Evolutionary conservation across 1,140 invertebrate species (phyloP), one percentile per base, ranked within the genome.

Genomic region (Heliconius melpomene): DNA sequence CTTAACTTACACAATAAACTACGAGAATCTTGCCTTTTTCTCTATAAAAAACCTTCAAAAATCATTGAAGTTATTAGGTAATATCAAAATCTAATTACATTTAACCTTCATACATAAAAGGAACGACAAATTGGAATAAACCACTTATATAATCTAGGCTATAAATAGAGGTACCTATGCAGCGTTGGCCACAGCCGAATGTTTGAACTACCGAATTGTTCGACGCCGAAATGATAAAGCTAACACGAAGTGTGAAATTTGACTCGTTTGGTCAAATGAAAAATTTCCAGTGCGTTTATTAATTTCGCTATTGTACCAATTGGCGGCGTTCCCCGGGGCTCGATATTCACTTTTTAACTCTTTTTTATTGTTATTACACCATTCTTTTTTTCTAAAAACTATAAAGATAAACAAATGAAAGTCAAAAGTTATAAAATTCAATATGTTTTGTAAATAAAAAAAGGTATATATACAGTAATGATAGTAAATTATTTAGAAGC

Each of bases 301-400:
- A 88, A 88, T 88, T 87, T 89, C 80, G 86, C 89, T 90, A 89
- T 90, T 91, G 90, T 92, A 85, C 84, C 86, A 90, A 93, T 91
- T 91, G 89, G 85, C 81, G 80, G 84, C 85, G 87, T 75, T 85
- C 79, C 80, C 83, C 54, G 26, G 57, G 36, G 75, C 60, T 77
- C 77, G 77, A 79, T 75, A 83, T 85, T 75, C 75, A 85, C 77
- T 86, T 87, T 87, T 87, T 71, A 72, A 40, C n/a, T 18, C 7
- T 26, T 71, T 46, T 71, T 71, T 40, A 38, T 40, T 75, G 32
- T 52, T 57, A 52, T 74, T 52, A 54, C 20, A 13, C 16, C 50
- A 46, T 52, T 26, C 23, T 23, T n/a, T 23, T 60, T 60, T 23
- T 3, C n/a, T 23, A 11, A 60, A 23, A 60, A 23, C n/a, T 20